These are phyloP conservation scores for Timandra comae DNA, from an alignment of 2,888 invertebrate genomes.

Conservation along the genomic window DNA sequence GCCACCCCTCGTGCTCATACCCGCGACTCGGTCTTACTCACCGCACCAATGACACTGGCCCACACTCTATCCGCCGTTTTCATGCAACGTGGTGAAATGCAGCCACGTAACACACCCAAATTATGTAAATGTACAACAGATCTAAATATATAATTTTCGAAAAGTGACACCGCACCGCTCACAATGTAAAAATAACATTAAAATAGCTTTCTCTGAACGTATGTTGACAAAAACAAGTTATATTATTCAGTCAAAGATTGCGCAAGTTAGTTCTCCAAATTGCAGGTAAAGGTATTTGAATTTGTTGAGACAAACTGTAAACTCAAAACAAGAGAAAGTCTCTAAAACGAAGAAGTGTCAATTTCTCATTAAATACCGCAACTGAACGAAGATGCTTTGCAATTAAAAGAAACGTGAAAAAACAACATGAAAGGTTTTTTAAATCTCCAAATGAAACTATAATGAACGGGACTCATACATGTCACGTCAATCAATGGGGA, in stretches of 20 bases:
- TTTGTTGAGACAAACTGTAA: slow-evolving; percentile 47
- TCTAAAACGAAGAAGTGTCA: slow-evolving; percentile 32
- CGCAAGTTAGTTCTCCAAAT: slow-evolving; percentile 61
- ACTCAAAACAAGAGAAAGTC: slow-evolving; percentile 52
- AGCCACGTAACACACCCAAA: slow-evolving; percentile 17
- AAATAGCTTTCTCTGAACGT: slow-evolving; percentile 57
- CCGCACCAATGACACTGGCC: slow-evolving; percentile 13
- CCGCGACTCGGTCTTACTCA: not conserved
- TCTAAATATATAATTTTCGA: slow-evolving; percentile 28
- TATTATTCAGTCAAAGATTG: slow-evolving; percentile 45
- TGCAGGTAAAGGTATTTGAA: slow-evolving; percentile 43
- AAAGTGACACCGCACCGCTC: slow-evolving; percentile 34
- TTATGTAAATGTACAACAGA: slow-evolving; percentile 26
- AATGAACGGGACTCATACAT: slow-evolving; percentile 27
- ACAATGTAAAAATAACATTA: slow-evolving; percentile 35
- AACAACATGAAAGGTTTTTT: slow-evolving; percentile 27
- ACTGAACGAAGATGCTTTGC: slow-evolving; percentile 12
- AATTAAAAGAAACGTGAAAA: no score
- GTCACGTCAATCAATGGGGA: slow-evolving; percentile 32
- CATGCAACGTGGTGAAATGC: slow-evolving; percentile 19
- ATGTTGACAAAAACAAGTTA: slow-evolving; percentile 52
- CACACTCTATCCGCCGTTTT: slow-evolving; percentile 21
- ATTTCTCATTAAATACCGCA: slow-evolving; percentile 23
- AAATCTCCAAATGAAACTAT: slow-evolving; percentile 42
- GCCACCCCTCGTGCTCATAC: slow-evolving; percentile 26